Evolutionary conservation across 2,888 invertebrate genomes (phyloP).

Genomic region (Trachelus stipa): DNA sequence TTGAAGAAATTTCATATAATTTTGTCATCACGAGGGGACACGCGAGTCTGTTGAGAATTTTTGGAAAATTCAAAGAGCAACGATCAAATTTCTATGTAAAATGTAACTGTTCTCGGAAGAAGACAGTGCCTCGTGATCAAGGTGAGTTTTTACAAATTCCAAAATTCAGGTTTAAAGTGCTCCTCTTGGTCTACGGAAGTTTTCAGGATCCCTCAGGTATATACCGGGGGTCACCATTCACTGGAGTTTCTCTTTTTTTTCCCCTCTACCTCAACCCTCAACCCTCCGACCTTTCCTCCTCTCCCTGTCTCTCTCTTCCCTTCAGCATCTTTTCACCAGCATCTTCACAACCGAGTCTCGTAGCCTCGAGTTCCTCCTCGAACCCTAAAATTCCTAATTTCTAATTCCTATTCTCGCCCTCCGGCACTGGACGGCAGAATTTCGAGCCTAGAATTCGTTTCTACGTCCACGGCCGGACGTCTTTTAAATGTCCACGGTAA

Average conservation of each 20-base stretch:
- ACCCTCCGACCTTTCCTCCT: background rate
- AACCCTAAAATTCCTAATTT: slow-evolving; percentile 41
- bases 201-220: slow-evolving; percentile 5
- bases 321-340: background rate
- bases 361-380: no score
- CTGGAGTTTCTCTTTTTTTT: background rate
- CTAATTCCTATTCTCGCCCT: slow-evolving; percentile 54
- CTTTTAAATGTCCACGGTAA: slow-evolving; percentile 38
- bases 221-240: slow-evolving; percentile 14
- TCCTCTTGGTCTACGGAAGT: background rate
- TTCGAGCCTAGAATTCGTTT: slow-evolving; percentile 7
- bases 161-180: background rate
- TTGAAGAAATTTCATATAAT: no score
- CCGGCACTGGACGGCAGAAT: slow-evolving; percentile 15
- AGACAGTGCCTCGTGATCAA: background rate
- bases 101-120: background rate
- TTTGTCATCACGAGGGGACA: no score
- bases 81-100: background rate
- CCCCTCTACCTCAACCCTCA: background rate
- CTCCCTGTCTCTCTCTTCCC: background rate
- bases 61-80: no score
- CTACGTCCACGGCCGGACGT: slow-evolving; percentile 29
- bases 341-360: no score
- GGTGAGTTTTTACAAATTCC: slow-evolving; percentile 4
- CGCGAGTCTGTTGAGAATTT: no score